A percentile compares a stretch with the other conserved stretches of the same genome.
Conservation (phyloP, 2,113 vertebrate species). For the Ellobius talpinus region DNA sequence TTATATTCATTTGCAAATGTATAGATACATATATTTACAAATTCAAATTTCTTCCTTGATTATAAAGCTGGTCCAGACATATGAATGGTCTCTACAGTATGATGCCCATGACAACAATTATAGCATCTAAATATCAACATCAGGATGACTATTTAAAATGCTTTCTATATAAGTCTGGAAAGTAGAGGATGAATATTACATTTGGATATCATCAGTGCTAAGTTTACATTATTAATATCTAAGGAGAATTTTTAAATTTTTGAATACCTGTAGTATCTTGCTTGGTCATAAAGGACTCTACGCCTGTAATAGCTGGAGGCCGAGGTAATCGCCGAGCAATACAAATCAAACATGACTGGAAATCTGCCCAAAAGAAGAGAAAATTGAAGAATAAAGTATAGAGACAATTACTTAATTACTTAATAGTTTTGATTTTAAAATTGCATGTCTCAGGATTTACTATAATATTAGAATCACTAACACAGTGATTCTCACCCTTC, state of each 20-base stretch:
- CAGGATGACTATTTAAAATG: conserved; percentile 42
- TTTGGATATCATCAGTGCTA: conserved; percentile 24
- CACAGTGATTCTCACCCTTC: background rate
- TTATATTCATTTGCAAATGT: conserved; percentile 27
- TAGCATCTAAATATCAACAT: background rate
- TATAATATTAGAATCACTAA: background rate
- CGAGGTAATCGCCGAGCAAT: conserved; percentile 94
- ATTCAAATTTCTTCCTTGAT: conserved; percentile 26
- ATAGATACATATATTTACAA: background rate
- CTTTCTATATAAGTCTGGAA: conserved; percentile 6
- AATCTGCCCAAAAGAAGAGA: conserved; percentile 86
- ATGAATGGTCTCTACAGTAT: background rate
- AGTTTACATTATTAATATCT: background rate
- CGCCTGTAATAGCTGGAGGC: conserved; percentile 87
- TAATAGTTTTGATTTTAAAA: conserved; percentile 27
- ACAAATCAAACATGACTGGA: conserved; percentile 96
- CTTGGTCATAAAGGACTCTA: conserved; percentile 96
- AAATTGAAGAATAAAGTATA: conserved; percentile 19
- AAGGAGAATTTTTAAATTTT: conserved; percentile 13
- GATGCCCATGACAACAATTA: background rate
- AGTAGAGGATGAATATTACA: conserved; percentile 30
- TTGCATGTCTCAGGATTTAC: background rate
- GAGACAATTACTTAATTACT: background rate
- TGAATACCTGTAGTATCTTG: conserved; percentile 97
- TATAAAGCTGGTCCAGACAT: conserved; percentile 42